A percentile compares a stretch with the other conserved stretches of the same genome.
These are phyloP conservation scores for Yponomeuta sedellus DNA, from an alignment of 2,888 invertebrate genomes.

Conservation along the genomic window DNA sequence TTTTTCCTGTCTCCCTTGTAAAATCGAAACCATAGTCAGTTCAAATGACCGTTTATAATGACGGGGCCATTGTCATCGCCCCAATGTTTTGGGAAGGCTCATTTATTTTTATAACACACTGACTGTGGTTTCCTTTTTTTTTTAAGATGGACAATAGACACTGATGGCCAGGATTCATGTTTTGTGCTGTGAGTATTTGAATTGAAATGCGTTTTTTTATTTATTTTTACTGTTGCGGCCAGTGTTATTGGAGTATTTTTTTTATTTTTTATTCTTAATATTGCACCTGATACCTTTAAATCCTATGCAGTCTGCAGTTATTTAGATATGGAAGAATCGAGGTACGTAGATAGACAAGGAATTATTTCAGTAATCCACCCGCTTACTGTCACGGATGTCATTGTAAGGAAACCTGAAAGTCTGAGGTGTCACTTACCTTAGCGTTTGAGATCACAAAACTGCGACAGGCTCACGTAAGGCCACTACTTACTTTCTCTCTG, in stretches of 20 bases:
- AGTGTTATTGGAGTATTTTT: neutral
- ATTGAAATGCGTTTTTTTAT: constrained; percentile 36
- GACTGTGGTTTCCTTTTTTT: constrained; percentile 60
- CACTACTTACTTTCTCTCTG: too few species aligned
- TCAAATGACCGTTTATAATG: constrained; percentile 74
- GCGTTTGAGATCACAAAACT: too few species aligned
- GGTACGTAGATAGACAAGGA: too few species aligned
- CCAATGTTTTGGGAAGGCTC: constrained; percentile 60
- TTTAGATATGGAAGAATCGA: too few species aligned
- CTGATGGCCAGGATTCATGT: constrained; percentile 51
- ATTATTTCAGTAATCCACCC: too few species aligned
- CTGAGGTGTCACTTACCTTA: too few species aligned
- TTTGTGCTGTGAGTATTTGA: constrained; percentile 50
- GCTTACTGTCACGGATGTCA: too few species aligned
- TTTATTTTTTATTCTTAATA: too few species aligned
- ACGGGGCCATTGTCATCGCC: constrained; percentile 71
- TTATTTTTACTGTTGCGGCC: neutral
- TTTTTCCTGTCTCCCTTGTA: constrained; percentile 33
- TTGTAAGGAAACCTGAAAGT: too few species aligned
- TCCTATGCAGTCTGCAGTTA: too few species aligned
- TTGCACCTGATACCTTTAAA: too few species aligned
- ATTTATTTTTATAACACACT: constrained; percentile 64
- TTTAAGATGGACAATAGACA: constrained; percentile 50
- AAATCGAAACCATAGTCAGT: constrained; percentile 47
- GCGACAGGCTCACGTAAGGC: too few species aligned